Evolutionary conservation across 1,140 invertebrate genomes (phyloP).

Genomic region (Halotydeus destructor): DNA sequence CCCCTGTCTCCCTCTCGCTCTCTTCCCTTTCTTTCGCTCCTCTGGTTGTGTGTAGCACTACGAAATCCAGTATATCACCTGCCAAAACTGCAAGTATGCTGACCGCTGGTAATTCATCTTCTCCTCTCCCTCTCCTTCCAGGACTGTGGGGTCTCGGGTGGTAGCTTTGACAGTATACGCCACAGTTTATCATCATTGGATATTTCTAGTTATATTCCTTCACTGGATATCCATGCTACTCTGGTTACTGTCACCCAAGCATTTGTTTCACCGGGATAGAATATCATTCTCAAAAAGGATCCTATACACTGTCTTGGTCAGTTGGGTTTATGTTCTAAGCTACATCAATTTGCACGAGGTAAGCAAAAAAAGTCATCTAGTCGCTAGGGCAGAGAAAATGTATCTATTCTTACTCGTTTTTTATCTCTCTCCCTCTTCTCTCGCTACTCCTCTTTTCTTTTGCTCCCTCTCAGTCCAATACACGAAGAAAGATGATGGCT

Average conservation of each 20-base stretch:
- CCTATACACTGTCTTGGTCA: conserved; percentile 45
- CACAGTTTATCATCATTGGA: conserved; percentile 56
- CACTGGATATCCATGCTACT: conserved; percentile 65
- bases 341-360: conserved; percentile 66
- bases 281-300: conserved; percentile 41
- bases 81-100: too few species aligned
- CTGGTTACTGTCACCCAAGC: conserved; percentile 62
- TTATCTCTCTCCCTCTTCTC: too few species aligned
- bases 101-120: too few species aligned
- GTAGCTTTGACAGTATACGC: conserved; percentile 63
- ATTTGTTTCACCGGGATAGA: conserved; percentile 50
- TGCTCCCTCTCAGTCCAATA: conserved; percentile 34
- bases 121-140: too few species aligned
- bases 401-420: too few species aligned
- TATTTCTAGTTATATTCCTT: conserved; percentile 51
- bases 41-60: too few species aligned
- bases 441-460: too few species aligned
- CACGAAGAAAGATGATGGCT: conserved; percentile 55
- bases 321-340: conserved; percentile 70
- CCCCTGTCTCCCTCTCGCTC: too few species aligned
- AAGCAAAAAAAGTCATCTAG: too few species aligned
- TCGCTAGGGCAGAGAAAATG: too few species aligned
- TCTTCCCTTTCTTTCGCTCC: too few species aligned
- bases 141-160: conserved; percentile 54
- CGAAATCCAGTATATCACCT: too few species aligned